Base-by-base conservation (phyloP, 2,888 invertebrate genomes). In the Hirtodrosophila confusa region DNA sequence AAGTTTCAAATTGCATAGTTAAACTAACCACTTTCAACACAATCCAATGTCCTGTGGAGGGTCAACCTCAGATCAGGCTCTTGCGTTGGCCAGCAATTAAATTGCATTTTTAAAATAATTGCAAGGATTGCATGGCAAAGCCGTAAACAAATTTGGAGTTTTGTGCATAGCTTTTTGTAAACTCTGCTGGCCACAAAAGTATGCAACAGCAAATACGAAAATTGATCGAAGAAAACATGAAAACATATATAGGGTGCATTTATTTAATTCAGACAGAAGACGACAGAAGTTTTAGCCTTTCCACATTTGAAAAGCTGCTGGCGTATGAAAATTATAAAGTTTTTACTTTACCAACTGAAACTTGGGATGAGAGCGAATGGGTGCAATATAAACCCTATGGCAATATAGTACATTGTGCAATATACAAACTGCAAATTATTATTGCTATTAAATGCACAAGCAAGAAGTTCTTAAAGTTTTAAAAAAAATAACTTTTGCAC, bases 381-480 rank as follows among this genome's bases (percentile, higher is more conserved):
- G 10, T 57, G 66, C 57, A 65, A 66, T 43, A 48, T 27, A 64
- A 80, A 68, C 78, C 86, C 78, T 56, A 45, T 70, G 82, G 70
- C 82, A 65, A 86, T 68, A n/a, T n/a, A n/a, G n/a, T n/a, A 75
- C 64, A 82, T 78, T 84, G 65, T 77, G 69, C 70, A 77, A 84
- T 80, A 58, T 67, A 85, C 55, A 80, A 87, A 75, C 87, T 87
- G 54, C 65, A 87, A 82, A 82, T 82, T 85, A 87, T 87, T 85
- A 87, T 82, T 82, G 88, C 88, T 85, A 82, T 82, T 82, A 84
- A 88, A 83, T 83, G 88, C 71, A 86, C 70, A 84, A 71, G 84
- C 79, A 82, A 86, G 55, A 83, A 83, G 72, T 75, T 78, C 66
- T 79, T 79, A 69, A 79, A 79, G 82, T 79, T 50, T 9, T 8